These are phyloP conservation scores for Orbicella faveolata DNA, from an alignment of 64 coral and sea anemone genomes.

Conservation along the genomic window DNA sequence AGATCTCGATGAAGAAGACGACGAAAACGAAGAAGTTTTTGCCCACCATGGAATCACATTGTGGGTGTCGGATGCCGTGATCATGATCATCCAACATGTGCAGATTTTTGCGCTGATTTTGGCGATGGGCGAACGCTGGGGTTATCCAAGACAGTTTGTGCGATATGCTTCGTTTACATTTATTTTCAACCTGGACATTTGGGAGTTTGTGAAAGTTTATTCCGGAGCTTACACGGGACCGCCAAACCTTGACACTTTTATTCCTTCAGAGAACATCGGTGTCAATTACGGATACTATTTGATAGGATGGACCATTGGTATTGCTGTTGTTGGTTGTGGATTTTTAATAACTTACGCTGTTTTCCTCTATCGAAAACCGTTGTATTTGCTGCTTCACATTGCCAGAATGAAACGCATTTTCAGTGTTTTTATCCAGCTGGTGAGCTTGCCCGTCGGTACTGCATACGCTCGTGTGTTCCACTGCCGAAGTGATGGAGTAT, in stretches of 20 bases:
- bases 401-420: slow-evolving; percentile 91
- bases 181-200: slow-evolving; percentile 90
- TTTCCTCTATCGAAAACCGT: slow-evolving; percentile 78
- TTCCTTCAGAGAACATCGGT: slow-evolving; percentile 56
- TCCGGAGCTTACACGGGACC: slow-evolving; percentile 72
- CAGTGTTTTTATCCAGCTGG: slow-evolving; percentile 69
- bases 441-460: slow-evolving; percentile 76
- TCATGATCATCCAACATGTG: slow-evolving; percentile 88
- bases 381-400: slow-evolving; percentile 90
- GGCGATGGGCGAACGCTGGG: slow-evolving; percentile 95
- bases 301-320: slow-evolving; percentile 71
- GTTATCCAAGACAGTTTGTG: slow-evolving; percentile 86
- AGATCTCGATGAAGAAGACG: slow-evolving; percentile 85
- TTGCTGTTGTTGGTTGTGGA: slow-evolving; percentile 62
- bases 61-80: slow-evolving; percentile 97
- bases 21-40: slow-evolving; percentile 72
- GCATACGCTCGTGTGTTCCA: slow-evolving; percentile 83
- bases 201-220: slow-evolving; percentile 88
- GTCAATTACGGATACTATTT: slow-evolving; percentile 84
- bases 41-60: slow-evolving; percentile 93
- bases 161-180: slow-evolving; percentile 69
- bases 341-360: slow-evolving; percentile 78
- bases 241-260: slow-evolving; percentile 51
- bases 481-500: slow-evolving; percentile 75
- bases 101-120: slow-evolving; percentile 94